Evolutionary conservation across 2,888 invertebrate genomes (phyloP).

Genomic region (Spicauda simplicius): DNA sequence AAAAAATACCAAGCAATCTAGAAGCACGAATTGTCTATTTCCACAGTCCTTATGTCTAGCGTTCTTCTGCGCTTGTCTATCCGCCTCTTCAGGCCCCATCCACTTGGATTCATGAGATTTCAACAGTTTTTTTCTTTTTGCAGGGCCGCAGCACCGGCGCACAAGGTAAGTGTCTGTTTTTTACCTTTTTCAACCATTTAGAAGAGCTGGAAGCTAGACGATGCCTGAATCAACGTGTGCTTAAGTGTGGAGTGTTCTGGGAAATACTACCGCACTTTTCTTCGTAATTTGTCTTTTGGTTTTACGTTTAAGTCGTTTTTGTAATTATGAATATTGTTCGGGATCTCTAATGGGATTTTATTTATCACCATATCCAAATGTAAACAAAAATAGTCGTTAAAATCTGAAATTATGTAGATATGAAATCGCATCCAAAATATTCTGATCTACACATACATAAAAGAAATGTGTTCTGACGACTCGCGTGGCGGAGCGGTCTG

Average conservation of each 20-base stretch:
- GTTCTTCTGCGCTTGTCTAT: slow-evolving; percentile 10
- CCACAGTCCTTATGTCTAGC: slow-evolving; percentile 14
- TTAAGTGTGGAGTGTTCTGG: slow-evolving; percentile 26
- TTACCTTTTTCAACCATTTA: slow-evolving; percentile 24
- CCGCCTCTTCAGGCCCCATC: slow-evolving; percentile 20
- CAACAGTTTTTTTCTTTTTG: slow-evolving; percentile 43
- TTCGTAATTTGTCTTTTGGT: slow-evolving; percentile 8
- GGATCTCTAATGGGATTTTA: not conserved
- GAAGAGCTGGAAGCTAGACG: slow-evolving; percentile 19
- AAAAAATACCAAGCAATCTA: not conserved
- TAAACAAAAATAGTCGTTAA: no score
- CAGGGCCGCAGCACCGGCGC: slow-evolving; percentile 61
- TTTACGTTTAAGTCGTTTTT: not conserved
- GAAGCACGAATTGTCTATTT: slow-evolving; percentile 13
- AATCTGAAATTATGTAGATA: no score
- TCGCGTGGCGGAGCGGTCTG: no score
- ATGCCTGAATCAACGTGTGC: slow-evolving; percentile 9
- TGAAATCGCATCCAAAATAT: no score
- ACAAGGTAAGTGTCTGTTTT: slow-evolving; percentile 52
- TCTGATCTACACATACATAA: no score
- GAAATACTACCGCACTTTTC: slow-evolving; percentile 12
- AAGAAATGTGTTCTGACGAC: no score
- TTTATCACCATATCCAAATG: no score
- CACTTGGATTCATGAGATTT: slow-evolving; percentile 30
- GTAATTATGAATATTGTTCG: no score